Evolutionary conservation across 2,113 vertebrate species (phyloP), one percentile per base, ranked within the genome.

Genomic region (Megaptera novaeangliae): DNA sequence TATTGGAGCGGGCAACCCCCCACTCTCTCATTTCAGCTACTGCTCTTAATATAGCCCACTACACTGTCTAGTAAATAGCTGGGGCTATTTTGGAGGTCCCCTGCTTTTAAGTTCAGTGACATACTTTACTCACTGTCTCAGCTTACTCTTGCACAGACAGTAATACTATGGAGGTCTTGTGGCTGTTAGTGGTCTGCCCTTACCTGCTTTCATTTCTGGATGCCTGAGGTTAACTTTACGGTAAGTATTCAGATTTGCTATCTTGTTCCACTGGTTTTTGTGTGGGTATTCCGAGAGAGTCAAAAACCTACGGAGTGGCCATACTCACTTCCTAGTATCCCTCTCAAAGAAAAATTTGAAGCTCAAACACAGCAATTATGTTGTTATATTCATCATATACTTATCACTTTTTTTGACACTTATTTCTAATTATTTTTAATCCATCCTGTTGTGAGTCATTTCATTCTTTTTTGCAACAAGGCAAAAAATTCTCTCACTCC

Each of bases 351-450:
- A n/a, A 94, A 88, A 96, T 85, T 0, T 69, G 36, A 97, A 91
- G 14, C 63, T 84, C 59, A 97, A 72, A 88, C 11, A 95, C 1
- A 87, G 41, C 41, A 69, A 39, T 44, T 81, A 41, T 44, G 20
- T 75, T 55, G 91, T 85, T 41, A 81, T 75, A 92, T 31, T 81
- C 66, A 85, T 31, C 34, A 91, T 59, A 71, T 7, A 94, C 49
- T 69, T 86, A 46, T 11, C 59, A 64, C 3, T 71, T 85, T 57
- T 52, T 11, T 36, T 71, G 23, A 91, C 29, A 69, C 18, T 61
- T 77, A 86, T 71, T 95, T 95, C 49, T 69, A 85, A 13, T 71
- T 86, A 44, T 80, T 92, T 52, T 78, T 89, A 94, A 95, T 81
- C 9, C 13, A 81, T 15, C 14, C 36, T 68, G 25, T 36, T 86